A percentile compares a stretch with the other conserved stretches of the same genome.
Conservation (phyloP, 2,888 invertebrate species). For the Tachina lurida region DNA sequence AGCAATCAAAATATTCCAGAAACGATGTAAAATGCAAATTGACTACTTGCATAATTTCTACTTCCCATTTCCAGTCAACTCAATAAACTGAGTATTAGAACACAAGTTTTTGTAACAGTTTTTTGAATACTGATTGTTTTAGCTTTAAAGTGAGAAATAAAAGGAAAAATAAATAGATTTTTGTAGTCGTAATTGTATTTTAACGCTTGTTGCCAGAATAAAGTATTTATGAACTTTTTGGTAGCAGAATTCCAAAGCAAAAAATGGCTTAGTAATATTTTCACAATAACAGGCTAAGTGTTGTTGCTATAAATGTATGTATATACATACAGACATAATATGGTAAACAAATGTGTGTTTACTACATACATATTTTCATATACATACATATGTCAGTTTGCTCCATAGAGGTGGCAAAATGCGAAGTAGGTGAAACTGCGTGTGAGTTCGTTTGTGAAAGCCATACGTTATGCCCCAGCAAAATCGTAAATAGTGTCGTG, state of each 20-base stretch:
- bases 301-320: slow-evolving; percentile 4
- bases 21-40: too few relatives aligned
- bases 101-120: slow-evolving; percentile 42
- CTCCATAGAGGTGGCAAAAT: slow-evolving; percentile 34
- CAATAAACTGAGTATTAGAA: slow-evolving; percentile 31
- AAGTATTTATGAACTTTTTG: slow-evolving; percentile 63
- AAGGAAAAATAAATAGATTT: slow-evolving; percentile 38
- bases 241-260: slow-evolving; percentile 34
- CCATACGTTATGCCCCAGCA: slow-evolving; percentile 55
- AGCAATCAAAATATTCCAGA: too few relatives aligned
- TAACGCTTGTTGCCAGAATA: slow-evolving; percentile 54
- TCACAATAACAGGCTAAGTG: slow-evolving; percentile 35
- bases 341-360: too few relatives aligned
- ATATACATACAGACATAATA: neutral
- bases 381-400: neutral
- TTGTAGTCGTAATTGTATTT: slow-evolving; percentile 63
- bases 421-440: slow-evolving; percentile 64
- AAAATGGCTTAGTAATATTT: slow-evolving; percentile 43
- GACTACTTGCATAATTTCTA: too few relatives aligned
- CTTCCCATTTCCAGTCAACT: neutral
- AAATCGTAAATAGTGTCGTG: slow-evolving; percentile 72
- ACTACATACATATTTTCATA: neutral
- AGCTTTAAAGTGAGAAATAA: slow-evolving; percentile 6
- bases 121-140: slow-evolving; percentile 1
- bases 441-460: slow-evolving; percentile 64